Conservation (phyloP, 1,140 invertebrate genomes). For the Saccostrea cuccullata region DNA sequence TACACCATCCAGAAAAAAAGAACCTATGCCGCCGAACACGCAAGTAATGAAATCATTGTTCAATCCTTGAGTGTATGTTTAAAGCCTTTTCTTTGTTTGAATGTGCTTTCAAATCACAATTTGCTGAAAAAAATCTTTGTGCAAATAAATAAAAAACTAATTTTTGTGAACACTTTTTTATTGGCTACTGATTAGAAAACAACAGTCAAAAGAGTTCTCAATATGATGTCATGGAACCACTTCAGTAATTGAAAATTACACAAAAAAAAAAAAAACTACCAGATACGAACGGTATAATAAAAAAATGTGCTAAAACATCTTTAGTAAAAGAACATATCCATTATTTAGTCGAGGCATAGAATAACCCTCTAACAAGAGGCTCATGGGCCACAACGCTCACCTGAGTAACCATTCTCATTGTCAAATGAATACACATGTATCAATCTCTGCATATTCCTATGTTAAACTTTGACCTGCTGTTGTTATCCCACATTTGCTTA, state of each 20-base stretch:
- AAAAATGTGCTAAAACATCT: not conserved
- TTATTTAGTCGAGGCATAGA: not conserved
- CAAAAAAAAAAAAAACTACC: not conserved
- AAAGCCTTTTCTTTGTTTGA: too few species aligned
- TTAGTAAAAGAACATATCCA: too few species aligned
- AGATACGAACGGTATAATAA: not conserved
- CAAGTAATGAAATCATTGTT: too few species aligned
- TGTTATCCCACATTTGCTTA: not conserved
- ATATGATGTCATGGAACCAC: constrained; percentile 5
- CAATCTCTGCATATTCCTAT: not conserved
- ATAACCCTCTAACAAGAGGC: not conserved
- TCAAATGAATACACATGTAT: not conserved
- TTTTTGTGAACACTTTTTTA: constrained; percentile 17
- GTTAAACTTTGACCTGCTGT: not conserved
- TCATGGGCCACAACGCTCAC: not conserved
- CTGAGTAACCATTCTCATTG: not conserved
- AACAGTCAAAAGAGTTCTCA: constrained; percentile 2
- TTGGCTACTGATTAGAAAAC: constrained; percentile 33
- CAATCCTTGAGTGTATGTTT: too few species aligned
- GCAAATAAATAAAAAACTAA: too few species aligned
- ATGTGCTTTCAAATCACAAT: too few species aligned
- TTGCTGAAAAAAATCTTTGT: too few species aligned
- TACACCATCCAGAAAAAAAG: too few species aligned
- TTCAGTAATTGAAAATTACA: not conserved
- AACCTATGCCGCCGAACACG: too few species aligned